Conservation (phyloP, 23 tunicate species). For the Corella eumyota region DNA sequence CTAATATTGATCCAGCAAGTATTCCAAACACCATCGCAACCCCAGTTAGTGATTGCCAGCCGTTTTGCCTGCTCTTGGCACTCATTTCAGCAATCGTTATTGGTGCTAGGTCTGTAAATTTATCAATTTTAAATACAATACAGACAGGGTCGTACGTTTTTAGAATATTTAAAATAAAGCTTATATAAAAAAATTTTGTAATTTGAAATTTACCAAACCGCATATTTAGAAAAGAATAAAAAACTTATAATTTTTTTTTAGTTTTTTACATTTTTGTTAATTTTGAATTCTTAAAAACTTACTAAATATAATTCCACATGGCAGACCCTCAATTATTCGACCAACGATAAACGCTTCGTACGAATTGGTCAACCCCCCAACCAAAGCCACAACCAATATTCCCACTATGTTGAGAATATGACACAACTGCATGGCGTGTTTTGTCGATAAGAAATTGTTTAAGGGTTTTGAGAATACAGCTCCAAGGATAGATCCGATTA, state of each 20-base stretch:
- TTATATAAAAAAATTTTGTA: too few relatives aligned
- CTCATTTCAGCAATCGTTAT: constrained; percentile 24
- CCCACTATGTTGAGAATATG: constrained; percentile 33
- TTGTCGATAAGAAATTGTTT: constrained; percentile 7
- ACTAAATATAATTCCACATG: constrained; percentile 17
- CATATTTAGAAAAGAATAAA: too few relatives aligned
- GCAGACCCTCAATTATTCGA: constrained; percentile 25
- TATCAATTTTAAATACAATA: background rate
- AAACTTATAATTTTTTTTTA: too few relatives aligned
- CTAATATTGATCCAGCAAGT: constrained; percentile 4
- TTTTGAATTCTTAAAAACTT: background rate
- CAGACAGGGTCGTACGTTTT: too few relatives aligned
- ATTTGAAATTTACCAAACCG: too few relatives aligned
- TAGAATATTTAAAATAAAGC: too few relatives aligned
- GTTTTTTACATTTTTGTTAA: too few relatives aligned
- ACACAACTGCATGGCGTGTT: constrained; percentile 13
- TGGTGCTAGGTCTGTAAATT: constrained; percentile 10
- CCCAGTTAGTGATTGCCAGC: constrained; percentile 8
- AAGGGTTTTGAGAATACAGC: background rate
- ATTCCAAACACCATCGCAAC: constrained; percentile 11
- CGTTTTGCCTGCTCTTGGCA: background rate
- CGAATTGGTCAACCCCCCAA: constrained; percentile 26
- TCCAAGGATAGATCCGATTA: constrained; percentile 8
- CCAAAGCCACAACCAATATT: constrained; percentile 9
- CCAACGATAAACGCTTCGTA: constrained; percentile 54